These are phyloP conservation scores for Eupleurogrammus muticus DNA, from an alignment of 2,797 vertebrate species.

Conservation along the genomic window DNA sequence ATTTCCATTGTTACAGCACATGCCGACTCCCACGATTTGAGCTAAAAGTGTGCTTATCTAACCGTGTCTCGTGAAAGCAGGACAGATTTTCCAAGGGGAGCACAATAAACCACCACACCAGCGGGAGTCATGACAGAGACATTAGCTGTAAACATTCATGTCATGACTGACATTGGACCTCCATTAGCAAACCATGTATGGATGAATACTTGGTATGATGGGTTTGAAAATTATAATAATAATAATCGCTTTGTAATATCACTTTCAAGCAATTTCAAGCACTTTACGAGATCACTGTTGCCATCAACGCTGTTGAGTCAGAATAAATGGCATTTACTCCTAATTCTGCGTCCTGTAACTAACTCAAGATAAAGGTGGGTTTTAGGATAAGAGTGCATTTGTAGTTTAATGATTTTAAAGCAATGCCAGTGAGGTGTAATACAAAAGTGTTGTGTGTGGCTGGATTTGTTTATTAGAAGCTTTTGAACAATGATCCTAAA, in stretches of 20 bases:
- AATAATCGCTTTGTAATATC: not conserved
- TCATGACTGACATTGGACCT: constrained; percentile 68
- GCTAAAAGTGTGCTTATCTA: constrained; percentile 81
- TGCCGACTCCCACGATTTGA: constrained; percentile 62
- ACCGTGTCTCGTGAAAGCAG: constrained; percentile 72
- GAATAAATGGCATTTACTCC: not conserved
- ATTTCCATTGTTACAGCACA: constrained; percentile 66
- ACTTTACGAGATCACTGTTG: too few species aligned
- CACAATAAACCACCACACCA: constrained; percentile 62
- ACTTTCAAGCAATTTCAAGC: not conserved
- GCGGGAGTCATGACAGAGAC: constrained; percentile 49
- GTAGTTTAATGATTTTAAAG: not conserved
- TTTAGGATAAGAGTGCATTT: not conserved
- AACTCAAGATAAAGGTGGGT: not conserved
- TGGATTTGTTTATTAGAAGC: constrained; percentile 1
- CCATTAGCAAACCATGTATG: constrained; percentile 50
- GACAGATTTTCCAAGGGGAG: constrained; percentile 55
- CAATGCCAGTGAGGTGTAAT: not conserved
- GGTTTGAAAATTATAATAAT: not conserved
- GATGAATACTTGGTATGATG: not conserved
- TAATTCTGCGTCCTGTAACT: not conserved
- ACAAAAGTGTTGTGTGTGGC: not conserved
- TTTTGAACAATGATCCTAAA: not conserved
- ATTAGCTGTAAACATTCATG: constrained; percentile 80
- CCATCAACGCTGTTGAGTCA: too few species aligned